Evolutionary conservation across 2,113 vertebrate species (phyloP).

Genomic region (Carassius carassius): DNA sequence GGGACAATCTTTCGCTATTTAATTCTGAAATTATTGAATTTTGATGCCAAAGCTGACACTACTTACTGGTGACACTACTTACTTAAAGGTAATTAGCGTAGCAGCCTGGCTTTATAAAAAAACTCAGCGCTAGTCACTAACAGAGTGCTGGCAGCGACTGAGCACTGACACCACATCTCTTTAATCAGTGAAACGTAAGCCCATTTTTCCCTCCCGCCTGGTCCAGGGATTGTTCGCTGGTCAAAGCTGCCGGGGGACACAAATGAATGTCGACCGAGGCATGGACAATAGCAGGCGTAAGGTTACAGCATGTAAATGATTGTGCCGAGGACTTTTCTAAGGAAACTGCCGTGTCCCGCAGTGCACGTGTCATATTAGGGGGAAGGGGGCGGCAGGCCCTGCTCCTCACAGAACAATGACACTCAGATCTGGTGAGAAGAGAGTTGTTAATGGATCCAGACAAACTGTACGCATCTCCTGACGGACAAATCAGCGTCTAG

Average conservation of each 20-base stretch:
- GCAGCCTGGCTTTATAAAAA: no score
- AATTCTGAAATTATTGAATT: neutral
- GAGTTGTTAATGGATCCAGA: slow-evolving; percentile 55
- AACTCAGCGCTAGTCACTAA: slow-evolving; percentile 57
- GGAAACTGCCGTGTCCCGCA: slow-evolving; percentile 77
- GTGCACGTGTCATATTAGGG: slow-evolving; percentile 73
- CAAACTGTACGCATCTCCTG: slow-evolving; percentile 54
- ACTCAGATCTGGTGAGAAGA: slow-evolving; percentile 45
- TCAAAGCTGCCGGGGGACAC: slow-evolving; percentile 76
- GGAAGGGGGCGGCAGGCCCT: slow-evolving; percentile 66
- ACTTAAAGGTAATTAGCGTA: no score
- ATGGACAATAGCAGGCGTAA: slow-evolving; percentile 78
- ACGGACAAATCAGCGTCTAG: slow-evolving; percentile 38
- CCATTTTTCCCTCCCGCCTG: slow-evolving; percentile 57
- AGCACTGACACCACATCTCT: slow-evolving; percentile 75
- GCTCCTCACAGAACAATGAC: slow-evolving; percentile 64
- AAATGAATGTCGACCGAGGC: slow-evolving; percentile 76
- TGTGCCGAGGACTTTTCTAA: slow-evolving; percentile 74
- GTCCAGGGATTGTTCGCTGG: slow-evolving; percentile 71
- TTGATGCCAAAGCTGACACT: neutral
- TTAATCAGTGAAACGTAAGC: slow-evolving; percentile 78
- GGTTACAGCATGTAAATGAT: slow-evolving; percentile 80
- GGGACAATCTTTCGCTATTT: neutral
- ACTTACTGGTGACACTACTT: no score
- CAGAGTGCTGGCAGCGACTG: slow-evolving; percentile 71